Base-by-base conservation (phyloP, 2,888 invertebrate species). In the Drosophila mulleri region DNA sequence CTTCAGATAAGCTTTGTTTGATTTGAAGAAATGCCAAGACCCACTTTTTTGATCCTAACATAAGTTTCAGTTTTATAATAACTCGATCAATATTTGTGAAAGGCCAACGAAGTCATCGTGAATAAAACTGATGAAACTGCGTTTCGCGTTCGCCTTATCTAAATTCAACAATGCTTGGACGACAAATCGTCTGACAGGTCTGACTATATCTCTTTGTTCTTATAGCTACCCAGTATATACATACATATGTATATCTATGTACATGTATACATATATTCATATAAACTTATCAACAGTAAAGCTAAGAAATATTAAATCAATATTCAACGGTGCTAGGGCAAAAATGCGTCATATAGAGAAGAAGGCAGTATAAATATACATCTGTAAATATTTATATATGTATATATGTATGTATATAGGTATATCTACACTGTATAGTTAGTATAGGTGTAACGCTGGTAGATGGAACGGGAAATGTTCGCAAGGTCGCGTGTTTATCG, bases 401-500 rank as follows among this genome's bases (percentile, higher is more conserved):
- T 58, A 18, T 50, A 45, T 32, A 2, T 58, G 16, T 50, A 26
- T 44, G 52, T 54, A 45, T 66, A 54, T 72, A 42, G 69, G 9
- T 29, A 12, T 20, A 2, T 29, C 3, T 47, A 35, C 32, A 20
- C 52, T 50, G 3, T 54, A 29, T 18, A 56, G 45, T 26, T 14
- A 18, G 23, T 44, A 23, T 23, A 59, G 59, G 67, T 75, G 67
- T 74, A 59, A 61, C 50, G 59, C 62, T 59, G n/a, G n/a, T 12
- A 5, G 45, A 2, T 35, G 62, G 44, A 44, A 32, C 52, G 56
- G 58, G 42, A 42, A 56, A 6, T 48, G 47, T 67, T 80, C 39
- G 77, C 84, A 89, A 84, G 89, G 84, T 84, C 84, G 86, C 86
- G 75, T 82, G 80, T 80, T 82, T 84, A 89, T 89, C 89, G 84